Evolutionary conservation across 2,888 invertebrate genomes (phyloP), one percentile per base, ranked within the genome.

Genomic region (Sarcophaga rosellei): DNA sequence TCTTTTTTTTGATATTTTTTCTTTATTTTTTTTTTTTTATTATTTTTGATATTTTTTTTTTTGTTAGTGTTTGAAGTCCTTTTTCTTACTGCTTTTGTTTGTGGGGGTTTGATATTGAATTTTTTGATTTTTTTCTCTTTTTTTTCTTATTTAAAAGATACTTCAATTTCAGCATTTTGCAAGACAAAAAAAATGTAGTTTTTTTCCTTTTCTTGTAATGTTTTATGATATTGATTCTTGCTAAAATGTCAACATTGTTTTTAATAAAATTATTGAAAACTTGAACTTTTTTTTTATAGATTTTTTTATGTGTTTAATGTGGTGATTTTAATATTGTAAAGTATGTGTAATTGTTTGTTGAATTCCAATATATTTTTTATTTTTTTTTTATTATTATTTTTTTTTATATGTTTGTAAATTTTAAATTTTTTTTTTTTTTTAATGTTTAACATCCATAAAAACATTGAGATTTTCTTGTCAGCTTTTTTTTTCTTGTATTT

Each of bases 381-480:
- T 53, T 53, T 15, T 53, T 12, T 53, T 53, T 35, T 20, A 61
- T 17, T 66, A 20, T 44, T 20, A n/a, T n/a, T 68, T 53, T 63
- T 61, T 17, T 20, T 73, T 66, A 23, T 35, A 21, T 69, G 20
- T 59, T 17, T 81, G 44, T 81, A 65, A 70, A 70, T 72, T 74
- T 73, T 65, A n/a, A 35, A 72, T 23, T 68, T n/a, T 69, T 69
- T 47, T 63, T 25, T 23, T 44, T 68, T n/a, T 69, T 78, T 47
- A 74, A 57, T 59, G 59, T 74, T 70, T 53, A 45, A 79, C 79
- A 79, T 75, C 59, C 63, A 84, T 75, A 70, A 84, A 86, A 83
- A 86, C 86, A 84, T 78, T 78, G 70, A 86, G 77, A 82, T 74
- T 68, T 81, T 53, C 2, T 47, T 35, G 61, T n/a, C n/a, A 17